These are phyloP conservation scores for Mus minutoides DNA, from an alignment of 2,797 vertebrate species.

Conservation along the genomic window DNA sequence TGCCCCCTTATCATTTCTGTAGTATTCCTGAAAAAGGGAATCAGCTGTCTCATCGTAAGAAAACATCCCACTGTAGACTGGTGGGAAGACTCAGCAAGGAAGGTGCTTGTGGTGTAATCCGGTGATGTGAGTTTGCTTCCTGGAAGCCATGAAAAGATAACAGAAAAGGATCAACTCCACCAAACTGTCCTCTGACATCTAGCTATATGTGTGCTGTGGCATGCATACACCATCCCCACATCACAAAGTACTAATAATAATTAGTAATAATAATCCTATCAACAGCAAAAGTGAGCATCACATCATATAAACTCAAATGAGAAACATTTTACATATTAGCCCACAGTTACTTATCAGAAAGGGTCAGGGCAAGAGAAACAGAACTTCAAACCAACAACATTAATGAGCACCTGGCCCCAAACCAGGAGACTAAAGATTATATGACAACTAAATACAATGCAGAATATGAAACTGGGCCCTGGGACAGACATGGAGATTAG, in stretches of 20 bases:
- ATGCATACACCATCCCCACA: not conserved
- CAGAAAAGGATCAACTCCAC: not conserved
- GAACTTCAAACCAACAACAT: not conserved
- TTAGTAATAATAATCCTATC: not conserved
- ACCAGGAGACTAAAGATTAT: not conserved
- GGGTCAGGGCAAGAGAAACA: not conserved
- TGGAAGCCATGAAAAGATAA: not conserved
- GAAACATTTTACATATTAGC: constrained; percentile 20
- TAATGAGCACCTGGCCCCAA: not conserved
- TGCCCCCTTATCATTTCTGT: not conserved
- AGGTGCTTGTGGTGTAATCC: not conserved
- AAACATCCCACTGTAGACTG: not conserved
- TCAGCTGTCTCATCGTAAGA: not conserved
- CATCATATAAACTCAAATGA: not conserved
- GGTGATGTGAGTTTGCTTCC: not conserved
- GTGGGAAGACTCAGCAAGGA: not conserved
- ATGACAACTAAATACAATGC: not conserved
- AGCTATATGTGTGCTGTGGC: not conserved
- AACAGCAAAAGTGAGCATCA: not conserved
- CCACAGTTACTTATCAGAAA: not conserved
- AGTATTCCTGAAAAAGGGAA: constrained; percentile 21
- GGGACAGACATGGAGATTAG: not conserved
- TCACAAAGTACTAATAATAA: not conserved
- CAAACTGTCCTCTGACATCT: no score
- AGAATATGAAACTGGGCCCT: not conserved